Conservation (phyloP, 2,888 invertebrate genomes). For the Caenorhabditis sulstoni region DNA sequence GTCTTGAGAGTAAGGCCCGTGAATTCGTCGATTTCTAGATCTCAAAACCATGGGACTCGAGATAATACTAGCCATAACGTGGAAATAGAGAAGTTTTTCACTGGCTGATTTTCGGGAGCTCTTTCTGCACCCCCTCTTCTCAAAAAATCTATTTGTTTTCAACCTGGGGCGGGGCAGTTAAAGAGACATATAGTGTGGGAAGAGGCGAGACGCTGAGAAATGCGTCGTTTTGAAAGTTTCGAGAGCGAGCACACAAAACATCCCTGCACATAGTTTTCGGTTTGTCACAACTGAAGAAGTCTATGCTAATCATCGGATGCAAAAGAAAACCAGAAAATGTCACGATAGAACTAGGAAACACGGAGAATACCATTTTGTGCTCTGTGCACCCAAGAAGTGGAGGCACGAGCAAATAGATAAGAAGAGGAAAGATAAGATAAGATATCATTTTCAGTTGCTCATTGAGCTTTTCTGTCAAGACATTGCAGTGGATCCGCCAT, state of each 20-base stretch:
- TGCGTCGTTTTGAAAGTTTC: constrained; percentile 20
- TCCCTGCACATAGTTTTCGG: constrained; percentile 17
- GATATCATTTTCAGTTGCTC: constrained; percentile 31
- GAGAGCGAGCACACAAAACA: constrained; percentile 36
- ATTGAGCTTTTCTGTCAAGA: constrained; percentile 17
- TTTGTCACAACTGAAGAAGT: background rate
- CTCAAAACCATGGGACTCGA: constrained; percentile 34
- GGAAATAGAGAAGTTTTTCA: background rate
- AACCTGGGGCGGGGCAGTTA: constrained; percentile 26
- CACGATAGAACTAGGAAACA: background rate
- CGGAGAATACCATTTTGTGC: background rate
- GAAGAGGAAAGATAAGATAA: constrained; percentile 19
- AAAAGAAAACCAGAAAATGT: too few relatives aligned
- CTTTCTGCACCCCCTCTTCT: background rate
- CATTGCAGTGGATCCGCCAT: background rate
- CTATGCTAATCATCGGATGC: too few relatives aligned
- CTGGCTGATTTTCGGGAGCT: background rate
- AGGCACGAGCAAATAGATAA: background rate
- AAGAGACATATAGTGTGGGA: background rate
- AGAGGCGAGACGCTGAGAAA: constrained; percentile 20
- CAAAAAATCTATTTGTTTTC: constrained; percentile 37
- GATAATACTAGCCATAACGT: constrained; percentile 8
- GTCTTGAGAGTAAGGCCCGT: constrained; percentile 30
- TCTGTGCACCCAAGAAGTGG: background rate
- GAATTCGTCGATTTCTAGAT: constrained; percentile 24